A percentile compares a stretch with the other conserved stretches of the same genome.
These are phyloP conservation scores for Leptura quadrifasciata DNA, from an alignment of 2,888 invertebrate genomes.

Conservation along the genomic window DNA sequence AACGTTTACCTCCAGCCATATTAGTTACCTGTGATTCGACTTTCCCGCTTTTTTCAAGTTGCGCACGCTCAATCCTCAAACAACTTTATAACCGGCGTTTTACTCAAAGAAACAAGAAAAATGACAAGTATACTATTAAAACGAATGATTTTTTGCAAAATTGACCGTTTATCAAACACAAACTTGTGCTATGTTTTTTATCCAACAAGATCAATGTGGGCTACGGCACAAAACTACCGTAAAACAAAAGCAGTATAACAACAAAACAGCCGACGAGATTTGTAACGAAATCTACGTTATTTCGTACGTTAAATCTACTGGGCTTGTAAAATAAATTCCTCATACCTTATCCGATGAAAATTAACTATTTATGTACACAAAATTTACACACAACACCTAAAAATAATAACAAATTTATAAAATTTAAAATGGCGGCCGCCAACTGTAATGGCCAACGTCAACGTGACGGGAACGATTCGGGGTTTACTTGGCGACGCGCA, in stretches of 20 bases:
- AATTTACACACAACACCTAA: constrained; percentile 64
- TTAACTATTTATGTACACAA: constrained; percentile 58
- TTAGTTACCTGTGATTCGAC: constrained; percentile 37
- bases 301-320: neutral
- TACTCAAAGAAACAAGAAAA: constrained; percentile 37
- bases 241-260: constrained; percentile 43
- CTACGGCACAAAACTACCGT: constrained; percentile 8
- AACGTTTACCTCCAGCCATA: neutral
- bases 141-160: constrained; percentile 17
- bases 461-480: constrained; percentile 75
- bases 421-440: constrained; percentile 71
- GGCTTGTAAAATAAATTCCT: constrained; percentile 40
- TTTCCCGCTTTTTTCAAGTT: constrained; percentile 48
- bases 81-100: constrained; percentile 56
- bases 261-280: constrained; percentile 42
- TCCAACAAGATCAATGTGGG: neutral
- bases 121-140: constrained; percentile 42
- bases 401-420: constrained; percentile 66
- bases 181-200: neutral
- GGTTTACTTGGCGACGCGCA: constrained; percentile 89
- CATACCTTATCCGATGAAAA: constrained; percentile 52
- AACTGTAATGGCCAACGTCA: constrained; percentile 73
- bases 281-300: neutral
- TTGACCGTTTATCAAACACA: neutral
- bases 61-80: constrained; percentile 48